Conservation (phyloP, 2,888 invertebrate genomes). For the Ennomos quercinarius region DNA sequence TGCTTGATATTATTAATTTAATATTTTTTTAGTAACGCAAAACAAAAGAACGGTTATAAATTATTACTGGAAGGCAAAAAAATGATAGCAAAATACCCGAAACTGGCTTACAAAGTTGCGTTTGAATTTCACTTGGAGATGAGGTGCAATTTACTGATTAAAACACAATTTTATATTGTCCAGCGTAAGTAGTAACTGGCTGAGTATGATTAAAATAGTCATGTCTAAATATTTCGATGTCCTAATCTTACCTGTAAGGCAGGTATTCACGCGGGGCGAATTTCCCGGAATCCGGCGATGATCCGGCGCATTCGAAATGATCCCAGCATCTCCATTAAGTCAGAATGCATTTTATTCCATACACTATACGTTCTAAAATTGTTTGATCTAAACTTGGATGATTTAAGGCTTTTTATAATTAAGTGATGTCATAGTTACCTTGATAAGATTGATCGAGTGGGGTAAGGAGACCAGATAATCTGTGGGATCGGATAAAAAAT, state of each 20-base stretch:
- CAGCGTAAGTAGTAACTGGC: too few species aligned
- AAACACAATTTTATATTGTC: too few species aligned
- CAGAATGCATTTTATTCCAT: slow-evolving; percentile 28
- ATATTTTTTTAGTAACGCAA: too few species aligned
- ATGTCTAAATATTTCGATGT: slow-evolving; percentile 52
- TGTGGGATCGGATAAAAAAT: slow-evolving; percentile 73
- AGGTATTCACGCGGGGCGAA: slow-evolving; percentile 84
- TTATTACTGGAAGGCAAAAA: too few species aligned
- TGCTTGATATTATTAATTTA: too few species aligned
- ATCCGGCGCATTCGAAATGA: slow-evolving; percentile 76
- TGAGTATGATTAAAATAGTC: slow-evolving; percentile 31
- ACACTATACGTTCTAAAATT: slow-evolving; percentile 40
- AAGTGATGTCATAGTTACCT: slow-evolving; percentile 63
- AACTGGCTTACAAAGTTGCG: background rate
- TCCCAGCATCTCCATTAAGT: slow-evolving; percentile 60
- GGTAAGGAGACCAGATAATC: slow-evolving; percentile 82
- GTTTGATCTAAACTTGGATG: background rate
- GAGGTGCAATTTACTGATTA: too few species aligned
- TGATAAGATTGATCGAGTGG: slow-evolving; percentile 85
- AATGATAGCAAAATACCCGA: background rate
- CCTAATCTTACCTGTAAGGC: slow-evolving; percentile 73
- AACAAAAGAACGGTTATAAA: too few species aligned
- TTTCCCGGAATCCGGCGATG: slow-evolving; percentile 85
- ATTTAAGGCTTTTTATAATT: slow-evolving; percentile 48
- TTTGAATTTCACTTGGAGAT: background rate